These are phyloP conservation scores for Lophius piscatorius DNA, from an alignment of 2,113 vertebrate genomes.

Conservation along the genomic window DNA sequence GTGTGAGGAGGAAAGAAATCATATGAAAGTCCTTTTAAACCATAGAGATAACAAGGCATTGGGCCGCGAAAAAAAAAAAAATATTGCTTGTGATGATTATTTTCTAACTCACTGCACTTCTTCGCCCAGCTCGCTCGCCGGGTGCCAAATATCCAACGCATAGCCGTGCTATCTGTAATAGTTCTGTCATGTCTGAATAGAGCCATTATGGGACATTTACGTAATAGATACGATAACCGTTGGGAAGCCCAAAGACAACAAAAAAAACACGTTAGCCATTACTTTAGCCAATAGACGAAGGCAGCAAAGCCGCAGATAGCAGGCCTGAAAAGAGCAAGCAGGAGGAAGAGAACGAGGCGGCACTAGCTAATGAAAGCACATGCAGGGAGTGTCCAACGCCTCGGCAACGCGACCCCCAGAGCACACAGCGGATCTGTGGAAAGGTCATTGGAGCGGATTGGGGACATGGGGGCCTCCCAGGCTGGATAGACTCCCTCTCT, in stretches of 20 bases:
- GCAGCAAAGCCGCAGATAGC: neutral
- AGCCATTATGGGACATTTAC: neutral
- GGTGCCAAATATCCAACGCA: neutral
- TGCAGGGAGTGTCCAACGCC: constrained; percentile 38
- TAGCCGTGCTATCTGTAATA: neutral
- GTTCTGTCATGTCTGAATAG: neutral
- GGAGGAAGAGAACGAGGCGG: constrained; percentile 18
- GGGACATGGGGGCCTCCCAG: constrained; percentile 65
- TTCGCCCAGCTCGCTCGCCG: fast-evolving
- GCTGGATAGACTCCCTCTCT: constrained; percentile 43
- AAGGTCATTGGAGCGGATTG: constrained; percentile 71
- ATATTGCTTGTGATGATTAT: neutral
- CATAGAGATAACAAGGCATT: no score
- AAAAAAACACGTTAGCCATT: neutral
- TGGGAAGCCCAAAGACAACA: neutral
- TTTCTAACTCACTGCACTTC: neutral
- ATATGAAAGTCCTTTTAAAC: no score
- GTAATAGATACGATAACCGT: neutral
- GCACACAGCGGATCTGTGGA: constrained; percentile 59
- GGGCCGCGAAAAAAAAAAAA: neutral
- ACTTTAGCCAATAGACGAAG: constrained; percentile 11
- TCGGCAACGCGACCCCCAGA: constrained; percentile 48
- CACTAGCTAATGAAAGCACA: constrained; percentile 67
- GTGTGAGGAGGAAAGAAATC: no score
- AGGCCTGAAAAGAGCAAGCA: neutral